A percentile compares a stretch with the other conserved stretches of the same genome.
Conservation (phyloP, 2,888 invertebrate species). For the Panopea generosa region DNA sequence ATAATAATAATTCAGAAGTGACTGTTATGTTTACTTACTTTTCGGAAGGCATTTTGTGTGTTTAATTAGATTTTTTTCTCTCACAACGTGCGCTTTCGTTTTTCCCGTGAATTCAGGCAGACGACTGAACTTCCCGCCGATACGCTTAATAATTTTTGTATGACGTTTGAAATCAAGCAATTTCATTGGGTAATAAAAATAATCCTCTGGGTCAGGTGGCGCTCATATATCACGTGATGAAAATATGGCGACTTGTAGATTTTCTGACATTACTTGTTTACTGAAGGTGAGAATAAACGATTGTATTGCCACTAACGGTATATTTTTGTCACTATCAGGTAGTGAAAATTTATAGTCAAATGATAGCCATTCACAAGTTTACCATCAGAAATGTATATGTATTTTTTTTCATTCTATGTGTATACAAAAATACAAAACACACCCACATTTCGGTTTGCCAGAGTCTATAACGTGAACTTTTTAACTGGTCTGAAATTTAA, state of each 20-base stretch:
- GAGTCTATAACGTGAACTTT: too few species aligned
- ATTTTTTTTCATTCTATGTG: too few species aligned
- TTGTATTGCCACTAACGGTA: too few species aligned
- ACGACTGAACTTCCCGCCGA: conserved; percentile 80
- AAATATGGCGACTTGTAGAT: conserved; percentile 64
- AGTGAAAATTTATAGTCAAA: too few species aligned
- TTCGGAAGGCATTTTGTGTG: conserved; percentile 77
- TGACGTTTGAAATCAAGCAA: conserved; percentile 32
- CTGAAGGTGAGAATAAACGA: conserved; percentile 51
- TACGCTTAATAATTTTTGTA: conserved; percentile 47
- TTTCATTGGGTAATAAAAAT: conserved; percentile 46
- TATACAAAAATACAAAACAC: too few species aligned
- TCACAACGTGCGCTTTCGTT: conserved; percentile 39
- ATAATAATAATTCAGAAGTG: conserved; percentile 10
- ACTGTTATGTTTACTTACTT: conserved; percentile 71
- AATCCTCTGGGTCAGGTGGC: conserved; percentile 33
- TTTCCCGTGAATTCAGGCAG: conserved; percentile 56
- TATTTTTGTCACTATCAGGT: too few species aligned
- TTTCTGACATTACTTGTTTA: conserved; percentile 43
- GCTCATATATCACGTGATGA: conserved; percentile 60
- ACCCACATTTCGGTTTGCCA: too few species aligned
- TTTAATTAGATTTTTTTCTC: conserved; percentile 29
- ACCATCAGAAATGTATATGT: too few species aligned
- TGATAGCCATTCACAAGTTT: too few species aligned
- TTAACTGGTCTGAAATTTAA: too few species aligned